These are phyloP conservation scores for Geophilus truncorum DNA, from an alignment of 2,888 invertebrate species.

Conservation along the genomic window DNA sequence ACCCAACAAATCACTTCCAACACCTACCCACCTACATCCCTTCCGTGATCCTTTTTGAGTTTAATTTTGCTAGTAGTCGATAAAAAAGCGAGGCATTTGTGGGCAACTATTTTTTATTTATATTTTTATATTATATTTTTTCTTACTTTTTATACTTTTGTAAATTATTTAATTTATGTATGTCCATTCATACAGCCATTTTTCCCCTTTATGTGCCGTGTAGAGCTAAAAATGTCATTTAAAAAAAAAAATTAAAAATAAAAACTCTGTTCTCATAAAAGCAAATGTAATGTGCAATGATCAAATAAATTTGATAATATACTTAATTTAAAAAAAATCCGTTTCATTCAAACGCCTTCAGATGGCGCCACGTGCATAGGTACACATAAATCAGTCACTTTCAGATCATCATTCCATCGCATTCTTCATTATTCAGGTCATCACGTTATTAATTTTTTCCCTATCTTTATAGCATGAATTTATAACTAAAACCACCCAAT, in stretches of 20 bases:
- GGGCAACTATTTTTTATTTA: background rate
- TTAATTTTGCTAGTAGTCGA: background rate
- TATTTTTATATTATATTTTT: background rate
- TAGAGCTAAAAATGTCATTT: too few relatives aligned
- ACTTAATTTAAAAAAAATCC: too few relatives aligned
- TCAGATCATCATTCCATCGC: too few relatives aligned
- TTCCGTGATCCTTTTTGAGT: background rate
- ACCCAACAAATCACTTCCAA: too few relatives aligned
- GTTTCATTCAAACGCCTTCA: too few relatives aligned
- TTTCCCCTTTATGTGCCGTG: too few relatives aligned
- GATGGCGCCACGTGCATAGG: too few relatives aligned
- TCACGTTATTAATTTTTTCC: too few relatives aligned
- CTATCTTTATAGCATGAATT: background rate
- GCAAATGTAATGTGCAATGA: background rate
- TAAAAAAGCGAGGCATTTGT: background rate
- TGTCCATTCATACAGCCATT: too few relatives aligned
- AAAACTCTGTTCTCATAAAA: slow-evolving; percentile 3
- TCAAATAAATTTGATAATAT: background rate
- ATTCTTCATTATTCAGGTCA: too few relatives aligned
- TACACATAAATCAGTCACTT: too few relatives aligned
- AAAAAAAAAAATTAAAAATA: too few relatives aligned
- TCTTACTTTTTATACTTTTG: background rate
- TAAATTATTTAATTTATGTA: background rate
- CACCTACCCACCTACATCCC: background rate
- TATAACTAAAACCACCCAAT: background rate